Percentiles rank a stretch among this genome's conserved stretches.
Evolutionary conservation across 64 coral and sea anemone genomes (phyloP).

Genomic region (Dendrophyllia cribrosa): DNA sequence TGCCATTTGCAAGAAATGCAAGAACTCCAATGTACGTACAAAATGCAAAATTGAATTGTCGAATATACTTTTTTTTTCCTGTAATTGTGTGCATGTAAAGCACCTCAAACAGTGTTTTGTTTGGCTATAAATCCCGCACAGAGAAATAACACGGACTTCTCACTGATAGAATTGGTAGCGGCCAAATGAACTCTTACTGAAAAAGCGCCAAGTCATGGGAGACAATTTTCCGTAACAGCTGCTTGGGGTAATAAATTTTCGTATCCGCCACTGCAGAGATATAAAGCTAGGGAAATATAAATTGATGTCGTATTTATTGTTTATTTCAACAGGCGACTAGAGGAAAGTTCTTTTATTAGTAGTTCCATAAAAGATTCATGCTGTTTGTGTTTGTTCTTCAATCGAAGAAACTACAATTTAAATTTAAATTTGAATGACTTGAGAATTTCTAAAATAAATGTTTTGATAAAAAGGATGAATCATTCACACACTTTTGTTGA

Average conservation of each 20-base stretch:
- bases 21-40: background rate
- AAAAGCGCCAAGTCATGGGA: background rate
- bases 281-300: conserved; percentile 3
- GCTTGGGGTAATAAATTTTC: conserved; percentile 2
- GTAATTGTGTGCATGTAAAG: background rate
- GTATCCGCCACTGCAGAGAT: background rate
- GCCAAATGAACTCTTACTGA: background rate
- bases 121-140: too few species aligned
- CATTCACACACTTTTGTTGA: background rate
- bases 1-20: background rate
- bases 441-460: background rate
- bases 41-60: background rate
- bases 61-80: background rate
- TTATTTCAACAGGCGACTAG: background rate
- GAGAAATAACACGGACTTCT: background rate
- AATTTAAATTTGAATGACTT: background rate
- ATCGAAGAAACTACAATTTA: background rate
- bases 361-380: background rate
- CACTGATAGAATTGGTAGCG: background rate
- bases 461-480: background rate
- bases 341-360: background rate
- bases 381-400: background rate
- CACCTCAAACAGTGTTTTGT: background rate
- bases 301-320: background rate
- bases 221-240: background rate